Evolutionary conservation across 1,140 invertebrate species (phyloP), one percentile per base, ranked within the genome.

Genomic region (Cyclargus thomasi): DNA sequence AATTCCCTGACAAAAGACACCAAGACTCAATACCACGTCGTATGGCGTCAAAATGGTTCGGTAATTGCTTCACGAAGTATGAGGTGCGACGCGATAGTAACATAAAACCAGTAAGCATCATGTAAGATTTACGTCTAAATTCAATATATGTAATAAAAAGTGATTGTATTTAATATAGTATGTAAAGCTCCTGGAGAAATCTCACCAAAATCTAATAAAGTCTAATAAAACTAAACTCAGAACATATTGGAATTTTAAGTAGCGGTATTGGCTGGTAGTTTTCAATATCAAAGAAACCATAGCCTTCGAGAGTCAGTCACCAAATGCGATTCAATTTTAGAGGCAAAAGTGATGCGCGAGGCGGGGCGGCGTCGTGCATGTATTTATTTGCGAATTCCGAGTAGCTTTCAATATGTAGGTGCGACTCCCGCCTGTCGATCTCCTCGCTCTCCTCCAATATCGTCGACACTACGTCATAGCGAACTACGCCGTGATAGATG

Each of bases 321-420:
- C 78, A 81, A 86, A 88, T 83, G 81, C 77, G 86, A 90, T 86
- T 87, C 86, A 86, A 89, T 90, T 87, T 89, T 82, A 81, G 77
- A 81, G 77, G 77, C 75, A 73, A 74, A 75, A 81, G 80, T 74
- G 84, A 82, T 79, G 82, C 78, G 80, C 73, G 74, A 78, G 80
- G 81, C 79, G 79, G 74, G 75, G 71, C 66, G 72, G 70, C 74
- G 72, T 75, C 76, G 70, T 74, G 79, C 87, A 82, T 88, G 80
- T 89, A 88, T 90, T 89, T 89, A 89, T 89, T 90, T 90, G 85
- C 81, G 82, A 88, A 87, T 88, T 85, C 87, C 82, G 79, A 88
- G 82, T 85, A 83, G 83, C 85, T 88, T 87, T 90, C 86, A 90
- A 87, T 88, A 87, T 87, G 83, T 88, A 85, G 76, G 78, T 82